These are phyloP conservation scores for Sipunculus nudus DNA, from an alignment of 2,888 invertebrate species.

Conservation along the genomic window DNA sequence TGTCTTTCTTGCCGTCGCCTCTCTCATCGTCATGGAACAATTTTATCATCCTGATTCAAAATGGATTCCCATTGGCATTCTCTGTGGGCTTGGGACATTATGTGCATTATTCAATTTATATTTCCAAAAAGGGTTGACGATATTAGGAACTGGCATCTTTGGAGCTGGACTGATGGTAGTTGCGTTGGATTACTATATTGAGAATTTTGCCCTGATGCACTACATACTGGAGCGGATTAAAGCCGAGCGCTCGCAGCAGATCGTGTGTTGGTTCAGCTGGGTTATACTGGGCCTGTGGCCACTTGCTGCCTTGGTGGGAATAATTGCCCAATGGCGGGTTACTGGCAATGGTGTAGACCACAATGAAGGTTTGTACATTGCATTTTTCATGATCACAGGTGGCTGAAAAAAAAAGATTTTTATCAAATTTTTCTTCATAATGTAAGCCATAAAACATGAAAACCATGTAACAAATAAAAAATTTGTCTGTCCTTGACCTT, in stretches of 20 bases:
- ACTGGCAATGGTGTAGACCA: constrained; percentile 73
- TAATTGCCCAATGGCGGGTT: constrained; percentile 76
- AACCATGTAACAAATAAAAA: too few species aligned
- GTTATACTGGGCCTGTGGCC: constrained; percentile 80
- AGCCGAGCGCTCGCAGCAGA: constrained; percentile 65
- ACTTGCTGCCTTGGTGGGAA: constrained; percentile 75
- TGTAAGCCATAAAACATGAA: too few species aligned
- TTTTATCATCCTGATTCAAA: constrained; percentile 72
- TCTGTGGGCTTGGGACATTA: constrained; percentile 76
- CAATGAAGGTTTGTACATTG: constrained; percentile 59
- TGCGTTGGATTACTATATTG: constrained; percentile 80
- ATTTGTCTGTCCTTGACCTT: too few species aligned
- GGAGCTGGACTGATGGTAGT: constrained; percentile 79
- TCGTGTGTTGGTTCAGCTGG: constrained; percentile 80
- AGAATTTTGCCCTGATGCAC: constrained; percentile 74
- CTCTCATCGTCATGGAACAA: constrained; percentile 68
- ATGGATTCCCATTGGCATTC: constrained; percentile 77
- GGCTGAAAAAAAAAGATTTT: too few species aligned
- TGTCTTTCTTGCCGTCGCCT: constrained; percentile 66
- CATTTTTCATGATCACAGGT: too few species aligned
- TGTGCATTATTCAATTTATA: constrained; percentile 78
- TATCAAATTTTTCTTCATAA: too few species aligned
- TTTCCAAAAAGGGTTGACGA: constrained; percentile 80
- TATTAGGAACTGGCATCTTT: constrained; percentile 79
- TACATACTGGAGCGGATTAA: constrained; percentile 79